Evolutionary conservation across 2,797 vertebrate species (phyloP), one percentile per base, ranked within the genome.

Genomic region (Falco rusticolus): DNA sequence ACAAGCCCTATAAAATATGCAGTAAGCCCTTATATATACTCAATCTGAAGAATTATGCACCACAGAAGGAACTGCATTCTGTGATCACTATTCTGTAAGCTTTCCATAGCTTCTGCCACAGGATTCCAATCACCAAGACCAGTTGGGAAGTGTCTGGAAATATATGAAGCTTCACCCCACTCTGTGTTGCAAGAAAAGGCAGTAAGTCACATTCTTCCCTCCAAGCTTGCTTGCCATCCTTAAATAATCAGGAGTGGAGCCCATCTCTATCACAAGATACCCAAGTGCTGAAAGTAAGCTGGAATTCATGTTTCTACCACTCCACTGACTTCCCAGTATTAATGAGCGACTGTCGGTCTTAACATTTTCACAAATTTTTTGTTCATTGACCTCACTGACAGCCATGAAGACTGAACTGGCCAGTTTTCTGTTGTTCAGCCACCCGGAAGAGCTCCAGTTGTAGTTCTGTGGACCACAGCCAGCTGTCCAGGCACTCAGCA

Each of bases 51-150:
- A 16, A 60, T 20, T 20, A 24, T 2, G 8, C 33, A 63, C 22
- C 5, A 43, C 0, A 60, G 11, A 2, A 51, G 3, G 29, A 84
- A 68, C 1, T 5, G 6, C 15, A 41, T n/a, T 60, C n/a, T 65
- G 10, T 4, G 4, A 43, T 24, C 53, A 54, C 3, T 1, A 13
- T 60, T 41, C 60, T 17, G 19, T 16, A 28, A 50, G 26, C 50
- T 81, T 60, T 56, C 47, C 69, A 82, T 5, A 84, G 45, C 41
- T 82, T 89, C 39, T 56, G 20, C 18, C 26, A 59, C 10, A 45
- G 26, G 31, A 84, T 41, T 90, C 47, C 33, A 7, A 70, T 60
- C 13, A 80, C 16, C 16, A 8, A 16, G 10, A 39, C 34, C 26
- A 88, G 28, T 12, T 59, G 13, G 90, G 19, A 79, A 54, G 31